These are phyloP conservation scores for Morone chrysops DNA, from an alignment of 2,113 vertebrate genomes.

Conservation along the genomic window DNA sequence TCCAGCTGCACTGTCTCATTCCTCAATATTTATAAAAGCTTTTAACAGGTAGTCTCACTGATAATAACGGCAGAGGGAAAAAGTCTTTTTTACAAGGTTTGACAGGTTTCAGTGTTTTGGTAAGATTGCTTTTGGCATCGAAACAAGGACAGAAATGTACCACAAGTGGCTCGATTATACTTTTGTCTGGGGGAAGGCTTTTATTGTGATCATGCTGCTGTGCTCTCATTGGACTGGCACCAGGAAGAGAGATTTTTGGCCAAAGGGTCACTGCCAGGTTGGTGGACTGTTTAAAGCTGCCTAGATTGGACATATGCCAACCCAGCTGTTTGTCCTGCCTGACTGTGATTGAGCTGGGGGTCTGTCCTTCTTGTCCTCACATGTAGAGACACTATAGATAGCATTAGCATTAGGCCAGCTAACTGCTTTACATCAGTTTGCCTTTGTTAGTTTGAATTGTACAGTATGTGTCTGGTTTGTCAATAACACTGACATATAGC, in stretches of 20 bases:
- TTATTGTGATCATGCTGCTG: constrained; percentile 51
- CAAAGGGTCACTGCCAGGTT: constrained; percentile 54
- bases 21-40: constrained; percentile 43
- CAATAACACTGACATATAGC: neutral
- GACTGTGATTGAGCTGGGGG: constrained; percentile 44
- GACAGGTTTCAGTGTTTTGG: constrained; percentile 7
- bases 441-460: neutral
- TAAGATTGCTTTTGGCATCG: constrained; percentile 46
- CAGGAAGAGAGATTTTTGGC: constrained; percentile 54
- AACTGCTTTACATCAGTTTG: neutral
- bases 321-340: constrained; percentile 66
- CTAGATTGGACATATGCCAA: constrained; percentile 65
- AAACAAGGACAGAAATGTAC: constrained; percentile 42
- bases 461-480: neutral
- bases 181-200: constrained; percentile 32
- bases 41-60: constrained; percentile 29
- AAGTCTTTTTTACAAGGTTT: constrained; percentile 39
- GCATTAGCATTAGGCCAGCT: neutral
- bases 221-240: constrained; percentile 48
- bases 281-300: constrained; percentile 62
- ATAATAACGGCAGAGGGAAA: constrained; percentile 12
- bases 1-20: constrained; percentile 34
- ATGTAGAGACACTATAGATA: constrained; percentile 9
- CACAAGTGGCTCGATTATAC: constrained; percentile 51
- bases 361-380: constrained; percentile 43